Evolutionary conservation across 1,140 invertebrate species (phyloP).

Genomic region (Cydia fagiglandana): DNA sequence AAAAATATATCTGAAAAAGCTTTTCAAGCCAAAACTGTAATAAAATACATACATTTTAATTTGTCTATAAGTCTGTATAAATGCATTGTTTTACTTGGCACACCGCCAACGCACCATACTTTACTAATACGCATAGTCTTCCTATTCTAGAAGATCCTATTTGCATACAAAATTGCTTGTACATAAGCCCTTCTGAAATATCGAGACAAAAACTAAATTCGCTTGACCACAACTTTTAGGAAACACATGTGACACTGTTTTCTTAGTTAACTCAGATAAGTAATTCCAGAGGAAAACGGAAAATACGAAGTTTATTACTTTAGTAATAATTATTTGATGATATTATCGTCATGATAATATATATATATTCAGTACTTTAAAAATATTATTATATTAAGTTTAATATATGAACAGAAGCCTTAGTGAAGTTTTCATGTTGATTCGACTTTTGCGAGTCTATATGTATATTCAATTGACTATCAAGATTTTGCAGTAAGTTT

Average conservation of each 20-base stretch:
- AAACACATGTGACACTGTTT: not conserved
- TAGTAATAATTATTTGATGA: too few species aligned
- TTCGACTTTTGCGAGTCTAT: too few species aligned
- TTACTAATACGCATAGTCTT: not conserved
- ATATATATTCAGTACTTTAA: too few species aligned
- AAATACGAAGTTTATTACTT: too few species aligned
- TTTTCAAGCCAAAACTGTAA: constrained; percentile 10
- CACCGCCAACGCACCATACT: constrained; percentile 22
- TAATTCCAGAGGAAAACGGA: too few species aligned
- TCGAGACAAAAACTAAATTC: not conserved
- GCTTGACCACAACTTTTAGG: constrained; percentile 5
- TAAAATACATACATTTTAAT: constrained; percentile 26
- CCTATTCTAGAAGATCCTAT: not conserved
- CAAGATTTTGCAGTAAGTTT: too few species aligned
- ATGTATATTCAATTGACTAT: too few species aligned
- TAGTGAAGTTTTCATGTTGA: too few species aligned
- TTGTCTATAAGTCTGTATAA: constrained; percentile 24
- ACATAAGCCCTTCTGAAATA: not conserved
- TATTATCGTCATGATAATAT: too few species aligned
- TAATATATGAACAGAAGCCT: too few species aligned
- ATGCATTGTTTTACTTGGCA: constrained; percentile 31
- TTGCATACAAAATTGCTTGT: not conserved
- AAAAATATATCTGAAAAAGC: constrained; percentile 4
- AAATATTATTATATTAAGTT: too few species aligned
- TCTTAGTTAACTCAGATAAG: too few species aligned